Evolutionary conservation across 2,888 invertebrate genomes (phyloP), one percentile per base, ranked within the genome.

Genomic region (Belgica antarctica): DNA sequence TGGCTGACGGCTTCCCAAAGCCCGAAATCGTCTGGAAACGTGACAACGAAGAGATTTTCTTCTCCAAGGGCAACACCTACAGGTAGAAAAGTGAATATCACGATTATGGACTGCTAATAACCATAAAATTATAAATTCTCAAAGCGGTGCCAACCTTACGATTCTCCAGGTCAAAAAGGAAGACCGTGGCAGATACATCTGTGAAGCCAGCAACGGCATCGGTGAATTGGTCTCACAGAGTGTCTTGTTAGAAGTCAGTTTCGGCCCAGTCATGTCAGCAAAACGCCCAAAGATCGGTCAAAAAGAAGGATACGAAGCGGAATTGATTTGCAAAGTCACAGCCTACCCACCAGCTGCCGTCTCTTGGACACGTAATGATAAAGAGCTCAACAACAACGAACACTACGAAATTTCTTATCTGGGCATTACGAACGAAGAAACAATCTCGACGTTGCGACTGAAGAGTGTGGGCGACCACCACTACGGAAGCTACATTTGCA

Each of bases 121-220:
- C 12, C n/a, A 17, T 12, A 17, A 15, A 22, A 36, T 17, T 52
- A 8, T 25, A 27, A 27, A 59, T n/a, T 59, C 24, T 70, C 27
- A 12, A 24, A 70, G 70, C 15, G 70, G 70, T 8, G 27, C 36
- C 19, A 61, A 61, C 24, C 41, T 70, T 17, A 59, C 59, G 25
- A 61, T 70, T 27, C 15, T 22, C 8, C 41, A 70, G 41, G 70
- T 70, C n/a, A 59, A 70, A 15, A 70, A 70, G 31, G 70, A 70
- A 70, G 70, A 70, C n/a, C 70, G 70, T 17, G 70, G 70, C 27
- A 24, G 27, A 10, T 70, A 70, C 19, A 41, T 61, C n/a, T 70
- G 70, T 15, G 61, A 41, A n/a, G 70, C 70, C n/a, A 17, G 15
- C 3, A 70, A 70, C 41, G 61, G 61, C 19, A 46, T 70, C 36